Base-by-base conservation (phyloP, 1,140 invertebrate species). In the Schlechtendalia chinensis region DNA sequence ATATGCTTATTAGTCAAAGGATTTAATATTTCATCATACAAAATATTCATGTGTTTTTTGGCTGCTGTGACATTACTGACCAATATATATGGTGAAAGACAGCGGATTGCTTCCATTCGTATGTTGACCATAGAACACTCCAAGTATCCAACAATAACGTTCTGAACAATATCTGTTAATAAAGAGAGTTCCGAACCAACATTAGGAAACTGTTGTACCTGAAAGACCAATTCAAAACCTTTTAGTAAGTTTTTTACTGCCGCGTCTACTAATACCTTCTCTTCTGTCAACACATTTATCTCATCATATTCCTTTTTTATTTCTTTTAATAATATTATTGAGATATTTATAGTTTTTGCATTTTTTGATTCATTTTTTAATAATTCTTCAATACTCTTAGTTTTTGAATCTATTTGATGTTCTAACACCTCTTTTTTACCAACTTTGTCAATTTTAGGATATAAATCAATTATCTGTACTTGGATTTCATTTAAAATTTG, bases 101-200 rank as follows among this genome's bases (percentile, higher is more conserved):
- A 22, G 5, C 58, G 75, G n/a, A 79, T 63, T 63, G 75, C 75
- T 50, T 11, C 58, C 75, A 79, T 63, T 50, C 75, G 56, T 24
- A 79, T 1, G 1, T 61, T n/a, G 11, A 63, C 58, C 19, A 29
- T 27, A 19, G 39, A 50, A 79, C 75, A 79, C 11, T 79, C 22
- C 14, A 79, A 63, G 17, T 27, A 79, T 19, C 17, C 58, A 27
- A 63, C 39, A 27, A 79, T 24, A 79, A 79, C 29, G 1, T 79
- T 79, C 29, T 79, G 39, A 63, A 59, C 47, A 61, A 79, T 79
- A 61, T 79, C 75, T 47, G 75, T 79, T 63, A 79, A 47, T 63
- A 79, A 19, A 1, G 75, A 79, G 27, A 61, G 45, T 63, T 79
- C 58, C 24, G 5, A 8, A 47, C 39, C 22, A 47, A 79, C 58